Percentiles rank a stretch among this genome's conserved stretches.
phyloP scores from a whole-genome alignment of 2,888 invertebrate species.

The Lutraria lutraria region DNA sequence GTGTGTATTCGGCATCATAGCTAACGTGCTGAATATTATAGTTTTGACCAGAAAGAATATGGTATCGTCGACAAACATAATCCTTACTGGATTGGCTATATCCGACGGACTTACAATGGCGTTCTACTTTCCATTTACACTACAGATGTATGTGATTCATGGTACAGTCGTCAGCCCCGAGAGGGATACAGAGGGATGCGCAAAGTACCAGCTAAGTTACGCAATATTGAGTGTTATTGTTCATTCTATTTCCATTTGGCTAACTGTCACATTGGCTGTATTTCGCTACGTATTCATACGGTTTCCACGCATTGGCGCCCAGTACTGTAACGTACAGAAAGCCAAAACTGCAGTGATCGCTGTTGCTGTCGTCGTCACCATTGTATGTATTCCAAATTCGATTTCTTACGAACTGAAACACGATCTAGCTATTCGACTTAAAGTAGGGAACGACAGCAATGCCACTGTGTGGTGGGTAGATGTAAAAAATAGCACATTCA shows the following conservation, averaged over 20 bases:
- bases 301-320: constrained; percentile 92
- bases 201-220: constrained; percentile 90
- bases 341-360: constrained; percentile 93
- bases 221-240: constrained; percentile 95
- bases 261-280: constrained; percentile 96
- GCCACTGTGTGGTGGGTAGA: constrained; percentile 86
- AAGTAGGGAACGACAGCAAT: constrained; percentile 58
- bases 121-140: constrained; percentile 96
- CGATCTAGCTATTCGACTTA: constrained; percentile 1
- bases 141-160: constrained; percentile 86
- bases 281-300: constrained; percentile 92
- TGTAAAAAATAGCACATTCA: constrained; percentile 87
- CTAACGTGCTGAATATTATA: constrained; percentile 95
- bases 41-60: constrained; percentile 96
- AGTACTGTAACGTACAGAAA: constrained; percentile 93
- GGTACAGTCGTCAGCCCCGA: constrained; percentile 74
- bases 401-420: constrained; percentile 88
- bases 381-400: constrained; percentile 85
- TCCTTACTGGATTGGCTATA: constrained; percentile 94
- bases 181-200: constrained; percentile 82
- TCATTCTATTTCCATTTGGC: constrained; percentile 97
- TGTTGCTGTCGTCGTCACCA: constrained; percentile 81
- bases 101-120: constrained; percentile 95
- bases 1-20: constrained; percentile 95
- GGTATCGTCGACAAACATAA: constrained; percentile 95